A percentile compares a stretch with the other conserved stretches of the same genome.
Evolutionary conservation across 1,140 invertebrate genomes (phyloP).

Genomic region (Listronotus bonariensis): DNA sequence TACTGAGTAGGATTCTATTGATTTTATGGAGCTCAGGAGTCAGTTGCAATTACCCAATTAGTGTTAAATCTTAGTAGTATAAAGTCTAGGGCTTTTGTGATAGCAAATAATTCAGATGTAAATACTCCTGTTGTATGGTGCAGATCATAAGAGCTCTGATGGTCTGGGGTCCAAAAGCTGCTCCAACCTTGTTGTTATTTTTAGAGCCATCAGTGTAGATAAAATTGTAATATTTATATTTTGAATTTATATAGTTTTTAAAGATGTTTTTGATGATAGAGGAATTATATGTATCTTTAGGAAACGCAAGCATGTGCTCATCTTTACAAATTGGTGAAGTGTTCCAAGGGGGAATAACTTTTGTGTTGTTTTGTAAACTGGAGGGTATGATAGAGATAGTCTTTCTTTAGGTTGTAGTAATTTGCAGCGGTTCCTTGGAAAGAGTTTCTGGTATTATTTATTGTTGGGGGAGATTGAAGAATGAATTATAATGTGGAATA

Average conservation of each 20-base stretch:
- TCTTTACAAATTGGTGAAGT: no score
- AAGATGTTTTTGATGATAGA: background rate
- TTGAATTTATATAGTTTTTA: conserved; percentile 1
- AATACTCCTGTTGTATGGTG: conserved; percentile 2
- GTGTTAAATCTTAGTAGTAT: background rate
- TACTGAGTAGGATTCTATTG: background rate
- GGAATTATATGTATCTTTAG: background rate
- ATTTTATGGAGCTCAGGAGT: background rate
- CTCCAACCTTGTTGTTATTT: conserved; percentile 10
- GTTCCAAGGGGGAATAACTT: no score
- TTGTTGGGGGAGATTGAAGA: background rate
- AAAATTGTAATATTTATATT: conserved; percentile 17
- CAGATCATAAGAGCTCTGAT: background rate
- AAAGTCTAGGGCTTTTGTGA: conserved; percentile 8
- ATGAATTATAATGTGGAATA: conserved; percentile 3
- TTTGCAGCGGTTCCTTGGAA: no score
- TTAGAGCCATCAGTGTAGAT: conserved; percentile 21
- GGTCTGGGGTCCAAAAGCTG: conserved; percentile 3
- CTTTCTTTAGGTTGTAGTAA: no score
- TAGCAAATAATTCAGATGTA: conserved; percentile 18
- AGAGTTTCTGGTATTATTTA: no score
- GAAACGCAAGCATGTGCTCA: no score
- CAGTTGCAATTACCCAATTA: conserved; percentile 10
- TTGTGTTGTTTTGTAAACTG: no score
- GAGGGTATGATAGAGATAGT: no score